These are phyloP conservation scores for Aphaenogaster rudis DNA, from an alignment of 1,140 invertebrate species.

Conservation along the genomic window DNA sequence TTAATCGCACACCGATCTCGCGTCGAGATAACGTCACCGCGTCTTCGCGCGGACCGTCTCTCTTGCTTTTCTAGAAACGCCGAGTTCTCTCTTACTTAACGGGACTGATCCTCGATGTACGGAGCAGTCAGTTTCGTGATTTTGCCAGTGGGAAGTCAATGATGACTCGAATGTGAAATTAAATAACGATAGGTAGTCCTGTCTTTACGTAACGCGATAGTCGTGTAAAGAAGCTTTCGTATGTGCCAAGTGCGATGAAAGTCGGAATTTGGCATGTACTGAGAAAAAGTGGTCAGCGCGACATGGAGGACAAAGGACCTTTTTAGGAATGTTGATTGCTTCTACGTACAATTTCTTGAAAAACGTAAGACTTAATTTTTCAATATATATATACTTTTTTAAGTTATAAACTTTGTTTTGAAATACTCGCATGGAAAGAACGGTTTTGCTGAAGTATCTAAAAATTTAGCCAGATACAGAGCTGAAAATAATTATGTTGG, in stretches of 20 bases:
- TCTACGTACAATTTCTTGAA: no score
- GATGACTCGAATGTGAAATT: not conserved
- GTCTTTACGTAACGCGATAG: slow-evolving; percentile 25
- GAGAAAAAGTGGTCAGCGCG: not conserved
- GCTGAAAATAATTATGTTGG: no score
- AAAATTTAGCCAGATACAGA: not conserved
- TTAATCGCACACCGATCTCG: slow-evolving; percentile 31
- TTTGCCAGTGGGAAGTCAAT: not conserved
- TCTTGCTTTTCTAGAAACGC: slow-evolving; percentile 1
- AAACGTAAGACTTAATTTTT: not conserved
- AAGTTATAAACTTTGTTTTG: not conserved
- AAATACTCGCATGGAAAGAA: not conserved
- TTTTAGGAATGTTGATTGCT: not conserved
- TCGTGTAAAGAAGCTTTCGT: not conserved
- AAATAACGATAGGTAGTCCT: not conserved
- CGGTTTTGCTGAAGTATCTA: not conserved
- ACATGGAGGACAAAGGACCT: not conserved
- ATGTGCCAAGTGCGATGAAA: not conserved
- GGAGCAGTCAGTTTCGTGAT: not conserved
- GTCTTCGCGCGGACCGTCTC: not conserved
- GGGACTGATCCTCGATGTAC: not conserved
- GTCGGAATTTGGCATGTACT: slow-evolving; percentile 23
- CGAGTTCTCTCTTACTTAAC: not conserved
- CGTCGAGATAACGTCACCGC: slow-evolving; percentile 22
- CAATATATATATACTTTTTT: no score